phyloP scores from a whole-genome alignment of 2,113 vertebrate species.

The Otocyon megalotis region DNA sequence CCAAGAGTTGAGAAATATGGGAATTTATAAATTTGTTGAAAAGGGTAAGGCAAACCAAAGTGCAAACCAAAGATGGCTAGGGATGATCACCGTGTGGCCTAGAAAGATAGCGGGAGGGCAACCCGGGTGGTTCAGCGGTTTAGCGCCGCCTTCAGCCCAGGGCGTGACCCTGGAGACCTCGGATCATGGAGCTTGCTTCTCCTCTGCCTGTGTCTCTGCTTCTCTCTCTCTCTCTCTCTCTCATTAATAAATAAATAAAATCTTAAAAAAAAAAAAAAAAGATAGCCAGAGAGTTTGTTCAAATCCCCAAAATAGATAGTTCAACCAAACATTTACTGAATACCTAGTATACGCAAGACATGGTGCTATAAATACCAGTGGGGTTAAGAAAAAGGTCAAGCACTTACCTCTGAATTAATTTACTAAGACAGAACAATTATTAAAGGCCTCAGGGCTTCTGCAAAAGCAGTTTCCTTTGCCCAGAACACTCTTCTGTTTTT shows the following conservation, averaged over 20 bases:
- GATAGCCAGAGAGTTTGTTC: background rate
- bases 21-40: background rate
- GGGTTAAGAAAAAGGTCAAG: background rate
- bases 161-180: too few relatives aligned
- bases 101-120: background rate
- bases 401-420: constrained; percentile 53
- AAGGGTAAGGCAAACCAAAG: background rate
- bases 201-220: too few relatives aligned
- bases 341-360: constrained; percentile 20
- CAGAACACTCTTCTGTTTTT: constrained; percentile 40
- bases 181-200: too few relatives aligned
- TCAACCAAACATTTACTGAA: constrained; percentile 26
- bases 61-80: constrained; percentile 2
- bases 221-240: too few relatives aligned
- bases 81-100: background rate
- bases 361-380: background rate
- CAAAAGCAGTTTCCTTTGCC: constrained; percentile 37
- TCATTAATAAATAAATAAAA: too few relatives aligned
- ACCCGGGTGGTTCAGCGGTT: too few relatives aligned
- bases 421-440: constrained; percentile 32
- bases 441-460: background rate
- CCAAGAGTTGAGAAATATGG: background rate
- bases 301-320: background rate
- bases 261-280: background rate
- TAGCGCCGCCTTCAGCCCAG: too few relatives aligned